Conservation (phyloP, 30 jellyfish, hydroid and myxozoan genomes). For the Rhopilema esculentum region DNA sequence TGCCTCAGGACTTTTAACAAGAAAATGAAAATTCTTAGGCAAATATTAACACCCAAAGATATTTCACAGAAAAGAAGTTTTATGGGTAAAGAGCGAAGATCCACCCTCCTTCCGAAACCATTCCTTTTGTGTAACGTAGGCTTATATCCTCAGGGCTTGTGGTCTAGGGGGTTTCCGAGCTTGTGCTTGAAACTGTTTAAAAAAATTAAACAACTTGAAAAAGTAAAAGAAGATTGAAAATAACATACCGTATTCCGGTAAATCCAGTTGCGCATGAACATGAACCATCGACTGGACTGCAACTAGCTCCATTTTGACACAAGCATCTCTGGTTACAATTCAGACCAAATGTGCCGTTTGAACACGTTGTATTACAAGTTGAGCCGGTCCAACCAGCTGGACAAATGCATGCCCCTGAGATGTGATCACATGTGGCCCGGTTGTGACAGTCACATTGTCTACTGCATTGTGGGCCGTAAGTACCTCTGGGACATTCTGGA, state of each 20-base stretch:
- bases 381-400: conserved; percentile 76
- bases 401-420: conserved; percentile 79
- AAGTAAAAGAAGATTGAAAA: neutral
- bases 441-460: conserved; percentile 64
- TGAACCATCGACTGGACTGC: conserved; percentile 43
- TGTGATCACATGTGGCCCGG: conserved; percentile 77
- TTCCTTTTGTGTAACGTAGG: too few species aligned
- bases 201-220: neutral
- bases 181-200: neutral
- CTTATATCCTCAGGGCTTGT: too few species aligned
- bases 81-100: too few species aligned
- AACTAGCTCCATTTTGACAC: conserved; percentile 50
- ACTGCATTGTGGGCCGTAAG: conserved; percentile 68
- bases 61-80: too few species aligned
- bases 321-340: conserved; percentile 29
- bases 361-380: conserved; percentile 38
- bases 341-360: conserved; percentile 65
- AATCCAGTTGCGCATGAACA: conserved; percentile 62
- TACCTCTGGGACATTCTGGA: conserved; percentile 75
- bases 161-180: too few species aligned
- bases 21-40: too few species aligned
- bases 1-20: too few species aligned
- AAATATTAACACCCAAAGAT: too few species aligned
- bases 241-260: conserved; percentile 19
- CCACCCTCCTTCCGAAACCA: too few species aligned